phyloP scores from a whole-genome alignment of 2,888 invertebrate species.

The Sialis fuliginosa region DNA sequence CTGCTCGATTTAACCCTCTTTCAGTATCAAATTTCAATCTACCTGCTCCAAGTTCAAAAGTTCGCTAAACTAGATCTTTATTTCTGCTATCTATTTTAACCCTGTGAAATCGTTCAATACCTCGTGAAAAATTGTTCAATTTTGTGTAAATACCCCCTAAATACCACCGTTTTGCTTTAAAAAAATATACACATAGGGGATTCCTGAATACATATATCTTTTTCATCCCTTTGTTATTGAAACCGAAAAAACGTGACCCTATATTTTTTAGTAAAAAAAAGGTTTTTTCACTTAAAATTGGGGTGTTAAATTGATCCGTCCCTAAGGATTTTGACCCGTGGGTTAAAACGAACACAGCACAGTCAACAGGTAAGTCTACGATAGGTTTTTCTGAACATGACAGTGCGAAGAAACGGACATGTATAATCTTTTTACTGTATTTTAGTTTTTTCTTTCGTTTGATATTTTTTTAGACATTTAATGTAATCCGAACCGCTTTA shows the following conservation, averaged over 20 bases:
- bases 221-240: not conserved
- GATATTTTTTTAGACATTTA: not conserved
- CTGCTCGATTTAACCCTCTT: not conserved
- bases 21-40: not conserved
- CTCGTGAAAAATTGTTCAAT: slow-evolving; percentile 5
- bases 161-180: not conserved
- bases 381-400: not conserved
- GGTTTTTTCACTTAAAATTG: slow-evolving; percentile 1
- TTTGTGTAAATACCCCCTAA: slow-evolving; percentile 4
- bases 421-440: too few species aligned
- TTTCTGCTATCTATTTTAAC: not conserved
- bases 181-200: not conserved
- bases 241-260: not conserved
- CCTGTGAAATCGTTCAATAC: slow-evolving; percentile 5
- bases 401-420: not conserved
- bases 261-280: not conserved
- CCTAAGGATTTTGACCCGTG: not conserved
- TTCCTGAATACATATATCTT: not conserved
- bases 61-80: not conserved
- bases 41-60: slow-evolving; percentile 2
- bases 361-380: not conserved
- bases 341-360: not conserved
- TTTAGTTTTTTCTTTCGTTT: too few species aligned
- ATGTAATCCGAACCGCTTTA: not conserved
- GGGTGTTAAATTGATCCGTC: slow-evolving; percentile 5